phyloP scores from a whole-genome alignment of 2,113 vertebrate genomes.

The Sinocyclocheilus rhinocerous region DNA sequence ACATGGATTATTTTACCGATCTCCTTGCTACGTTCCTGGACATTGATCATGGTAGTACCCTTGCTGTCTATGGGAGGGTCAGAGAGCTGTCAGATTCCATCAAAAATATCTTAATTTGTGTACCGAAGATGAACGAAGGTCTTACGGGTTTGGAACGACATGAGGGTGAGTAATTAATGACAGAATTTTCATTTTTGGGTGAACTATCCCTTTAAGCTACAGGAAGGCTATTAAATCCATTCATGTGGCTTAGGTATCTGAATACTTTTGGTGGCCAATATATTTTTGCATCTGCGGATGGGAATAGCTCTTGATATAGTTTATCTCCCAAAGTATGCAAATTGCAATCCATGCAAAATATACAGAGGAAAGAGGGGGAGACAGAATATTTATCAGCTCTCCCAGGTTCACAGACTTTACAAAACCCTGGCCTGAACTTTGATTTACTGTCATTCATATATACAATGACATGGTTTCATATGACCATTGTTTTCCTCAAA shows the following conservation, averaged over 20 bases:
- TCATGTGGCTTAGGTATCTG: background rate
- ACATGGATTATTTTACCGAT: too few relatives aligned
- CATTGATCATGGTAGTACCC: too few relatives aligned
- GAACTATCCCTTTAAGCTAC: too few relatives aligned
- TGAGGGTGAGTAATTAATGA: too few relatives aligned
- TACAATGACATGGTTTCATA: background rate
- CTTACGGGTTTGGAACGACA: too few relatives aligned
- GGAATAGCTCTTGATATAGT: conserved; percentile 1
- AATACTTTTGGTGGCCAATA: background rate
- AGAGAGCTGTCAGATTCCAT: too few relatives aligned
- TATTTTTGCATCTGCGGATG: background rate
- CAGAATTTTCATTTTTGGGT: too few relatives aligned
- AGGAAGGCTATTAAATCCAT: background rate
- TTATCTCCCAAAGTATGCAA: conserved; percentile 33
- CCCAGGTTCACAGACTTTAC: background rate
- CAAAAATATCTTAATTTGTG: too few relatives aligned
- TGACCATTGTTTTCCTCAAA: background rate
- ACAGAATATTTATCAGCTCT: background rate
- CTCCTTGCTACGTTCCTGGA: too few relatives aligned
- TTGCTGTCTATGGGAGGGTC: too few relatives aligned
- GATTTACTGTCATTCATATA: background rate
- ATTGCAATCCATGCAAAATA: conserved; percentile 37
- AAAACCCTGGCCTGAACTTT: background rate
- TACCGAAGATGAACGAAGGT: too few relatives aligned
- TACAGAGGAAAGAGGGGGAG: conserved; percentile 2